phyloP scores from a whole-genome alignment of 2,113 vertebrate genomes.

The Lynx canadensis region DNA sequence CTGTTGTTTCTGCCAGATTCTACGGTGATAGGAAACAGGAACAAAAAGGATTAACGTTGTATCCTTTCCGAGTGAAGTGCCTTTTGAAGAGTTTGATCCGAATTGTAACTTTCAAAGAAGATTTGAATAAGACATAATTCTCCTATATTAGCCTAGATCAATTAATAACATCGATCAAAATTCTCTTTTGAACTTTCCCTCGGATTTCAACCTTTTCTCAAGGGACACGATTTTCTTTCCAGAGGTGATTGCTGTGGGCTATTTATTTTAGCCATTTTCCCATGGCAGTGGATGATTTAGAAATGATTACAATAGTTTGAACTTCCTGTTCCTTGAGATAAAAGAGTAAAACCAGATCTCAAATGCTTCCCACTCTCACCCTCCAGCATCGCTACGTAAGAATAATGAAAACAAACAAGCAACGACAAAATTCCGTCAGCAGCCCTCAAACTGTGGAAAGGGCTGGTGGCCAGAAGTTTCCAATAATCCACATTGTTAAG shows the following conservation, averaged over 20 bases:
- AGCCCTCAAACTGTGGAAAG: background rate
- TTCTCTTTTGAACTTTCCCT: slow-evolving; percentile 32
- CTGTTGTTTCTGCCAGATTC: slow-evolving; percentile 41
- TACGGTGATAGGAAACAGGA: background rate
- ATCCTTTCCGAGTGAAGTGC: slow-evolving; percentile 20
- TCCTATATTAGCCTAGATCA: background rate
- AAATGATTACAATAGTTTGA: slow-evolving; percentile 71
- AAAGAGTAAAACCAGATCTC: slow-evolving; percentile 66
- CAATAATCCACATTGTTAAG: too few relatives aligned
- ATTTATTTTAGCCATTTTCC: slow-evolving; percentile 78
- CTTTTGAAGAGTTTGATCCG: slow-evolving; percentile 54
- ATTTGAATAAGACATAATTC: background rate
- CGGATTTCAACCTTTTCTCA: slow-evolving; percentile 56
- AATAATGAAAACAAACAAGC: slow-evolving; percentile 67
- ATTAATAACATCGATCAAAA: slow-evolving; percentile 44
- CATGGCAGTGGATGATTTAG: slow-evolving; percentile 71
- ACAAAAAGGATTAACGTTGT: slow-evolving; percentile 24
- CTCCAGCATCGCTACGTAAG: background rate
- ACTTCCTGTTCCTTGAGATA: slow-evolving; percentile 77
- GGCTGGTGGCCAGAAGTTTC: background rate
- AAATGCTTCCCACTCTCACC: slow-evolving; percentile 35
- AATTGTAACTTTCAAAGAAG: slow-evolving; percentile 7
- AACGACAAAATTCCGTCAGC: background rate
- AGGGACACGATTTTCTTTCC: slow-evolving; percentile 49
- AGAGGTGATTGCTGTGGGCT: slow-evolving; percentile 42